A percentile compares a stretch with the other conserved stretches of the same genome.
phyloP scores from a whole-genome alignment of 2,888 invertebrate genomes.

The Gari tellinella region DNA sequence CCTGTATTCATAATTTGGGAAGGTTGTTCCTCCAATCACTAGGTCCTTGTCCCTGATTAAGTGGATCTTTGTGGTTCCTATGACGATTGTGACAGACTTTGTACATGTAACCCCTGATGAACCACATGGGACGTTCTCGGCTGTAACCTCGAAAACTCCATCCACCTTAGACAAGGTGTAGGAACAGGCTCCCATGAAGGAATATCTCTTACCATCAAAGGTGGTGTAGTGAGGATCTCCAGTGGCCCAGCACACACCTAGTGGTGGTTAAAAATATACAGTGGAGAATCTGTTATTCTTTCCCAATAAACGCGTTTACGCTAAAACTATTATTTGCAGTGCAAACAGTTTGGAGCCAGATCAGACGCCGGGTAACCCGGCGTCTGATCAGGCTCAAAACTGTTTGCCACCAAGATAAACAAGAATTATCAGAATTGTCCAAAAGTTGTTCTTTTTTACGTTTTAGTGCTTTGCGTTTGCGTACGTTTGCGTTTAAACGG shows the following conservation, averaged over 20 bases:
- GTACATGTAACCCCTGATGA: conserved; percentile 94
- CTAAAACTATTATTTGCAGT: no score
- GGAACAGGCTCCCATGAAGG: conserved; percentile 95
- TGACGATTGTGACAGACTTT: conserved; percentile 85
- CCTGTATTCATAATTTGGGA: conserved; percentile 54
- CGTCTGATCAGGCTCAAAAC: no score
- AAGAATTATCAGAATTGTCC: no score
- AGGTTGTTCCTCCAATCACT: conserved; percentile 63
- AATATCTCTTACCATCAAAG: conserved; percentile 92
- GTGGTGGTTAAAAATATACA: no score
- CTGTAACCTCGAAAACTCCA: conserved; percentile 88
- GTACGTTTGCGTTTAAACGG: no score
- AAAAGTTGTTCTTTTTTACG: no score
- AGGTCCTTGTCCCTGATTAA: conserved; percentile 69
- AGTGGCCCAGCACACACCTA: conserved; percentile 90
- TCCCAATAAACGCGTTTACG: no score
- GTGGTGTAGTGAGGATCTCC: conserved; percentile 95
- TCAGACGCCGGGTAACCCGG: no score
- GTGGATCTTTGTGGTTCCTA: conserved; percentile 43
- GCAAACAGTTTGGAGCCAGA: no score
- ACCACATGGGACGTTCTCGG: conserved; percentile 93
- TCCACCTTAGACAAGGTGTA: conserved; percentile 86
- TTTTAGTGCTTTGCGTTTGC: no score
- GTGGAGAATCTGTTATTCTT: no score
- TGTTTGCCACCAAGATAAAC: no score